Percentiles rank a stretch among this genome's conserved stretches.
Conservation (phyloP, 2,797 vertebrate genomes). For the Neosilurus mollespiculum region DNA sequence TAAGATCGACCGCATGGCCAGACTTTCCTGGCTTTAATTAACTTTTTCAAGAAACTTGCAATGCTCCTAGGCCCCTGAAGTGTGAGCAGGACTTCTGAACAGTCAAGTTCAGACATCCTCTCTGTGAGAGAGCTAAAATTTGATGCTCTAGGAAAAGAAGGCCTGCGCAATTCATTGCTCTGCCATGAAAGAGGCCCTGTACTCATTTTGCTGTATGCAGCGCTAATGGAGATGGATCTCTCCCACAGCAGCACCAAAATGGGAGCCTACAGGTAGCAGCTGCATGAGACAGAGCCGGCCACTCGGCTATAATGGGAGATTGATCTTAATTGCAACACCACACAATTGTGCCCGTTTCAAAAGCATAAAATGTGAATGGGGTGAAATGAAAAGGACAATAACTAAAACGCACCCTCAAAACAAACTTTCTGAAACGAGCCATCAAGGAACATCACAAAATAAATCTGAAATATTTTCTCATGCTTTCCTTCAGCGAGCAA, state of each 20-base stretch:
- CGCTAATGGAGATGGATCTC: constrained; percentile 57
- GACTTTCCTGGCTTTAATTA: neutral
- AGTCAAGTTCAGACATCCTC: constrained; percentile 1
- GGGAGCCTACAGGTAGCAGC: constrained; percentile 51
- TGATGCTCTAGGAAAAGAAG: constrained; percentile 10
- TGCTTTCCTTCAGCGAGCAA: neutral
- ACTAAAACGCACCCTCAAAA: constrained; percentile 18
- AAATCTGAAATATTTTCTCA: constrained; percentile 1
- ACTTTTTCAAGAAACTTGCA: constrained; percentile 18
- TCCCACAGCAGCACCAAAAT: constrained; percentile 41
- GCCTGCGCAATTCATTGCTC: constrained; percentile 10
- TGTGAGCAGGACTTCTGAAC: constrained; percentile 15
- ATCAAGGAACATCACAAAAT: constrained; percentile 11
- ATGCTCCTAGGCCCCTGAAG: neutral
- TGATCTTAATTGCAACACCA: constrained; percentile 54
- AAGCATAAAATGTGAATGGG: constrained; percentile 16
- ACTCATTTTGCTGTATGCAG: constrained; percentile 46
- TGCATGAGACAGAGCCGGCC: constrained; percentile 41
- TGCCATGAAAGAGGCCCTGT: constrained; percentile 17
- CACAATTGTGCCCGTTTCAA: constrained; percentile 39
- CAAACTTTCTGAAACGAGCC: constrained; percentile 3
- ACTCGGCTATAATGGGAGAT: constrained; percentile 52
- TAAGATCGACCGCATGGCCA: neutral
- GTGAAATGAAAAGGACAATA: constrained; percentile 36
- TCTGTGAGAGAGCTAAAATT: neutral